A percentile compares a stretch with the other conserved stretches of the same genome.
Conservation (phyloP, 1,140 invertebrate genomes). For the Trissolcus basalis region DNA sequence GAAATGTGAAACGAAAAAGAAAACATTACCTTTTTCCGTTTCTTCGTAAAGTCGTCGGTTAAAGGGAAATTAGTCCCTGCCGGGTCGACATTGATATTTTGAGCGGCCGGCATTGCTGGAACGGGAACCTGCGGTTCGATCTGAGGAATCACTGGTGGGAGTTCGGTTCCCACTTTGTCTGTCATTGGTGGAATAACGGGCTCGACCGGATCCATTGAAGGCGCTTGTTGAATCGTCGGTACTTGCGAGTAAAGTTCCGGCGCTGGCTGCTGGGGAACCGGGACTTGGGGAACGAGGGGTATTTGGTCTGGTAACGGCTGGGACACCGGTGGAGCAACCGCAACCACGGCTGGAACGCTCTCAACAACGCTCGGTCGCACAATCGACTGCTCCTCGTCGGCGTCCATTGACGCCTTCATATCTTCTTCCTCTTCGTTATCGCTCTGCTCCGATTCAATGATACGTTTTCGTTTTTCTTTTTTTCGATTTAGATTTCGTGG, state of each 20-base stretch:
- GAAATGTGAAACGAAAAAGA: not conserved
- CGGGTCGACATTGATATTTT: not conserved
- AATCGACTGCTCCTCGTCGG: slow-evolving; percentile 21
- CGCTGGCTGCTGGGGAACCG: not conserved
- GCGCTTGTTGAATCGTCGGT: not conserved
- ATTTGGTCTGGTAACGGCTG: not conserved
- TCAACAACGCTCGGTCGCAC: slow-evolving; percentile 12
- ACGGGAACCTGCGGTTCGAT: too few relatives aligned
- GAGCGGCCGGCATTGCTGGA: not conserved
- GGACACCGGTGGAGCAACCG: not conserved
- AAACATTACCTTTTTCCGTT: slow-evolving; percentile 67
- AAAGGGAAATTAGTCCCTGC: not conserved
- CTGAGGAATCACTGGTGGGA: too few relatives aligned
- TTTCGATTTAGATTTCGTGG: slow-evolving; percentile 72
- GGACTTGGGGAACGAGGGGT: not conserved
- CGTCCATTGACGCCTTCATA: slow-evolving; percentile 27
- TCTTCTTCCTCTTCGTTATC: slow-evolving; percentile 71
- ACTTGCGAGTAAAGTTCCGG: not conserved
- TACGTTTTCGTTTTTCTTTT: slow-evolving; percentile 76
- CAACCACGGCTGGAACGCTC: not conserved
- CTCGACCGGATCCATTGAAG: not conserved
- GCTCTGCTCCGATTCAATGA: slow-evolving; percentile 74
- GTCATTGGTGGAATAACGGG: too few relatives aligned
- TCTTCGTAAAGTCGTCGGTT: slow-evolving; percentile 61
- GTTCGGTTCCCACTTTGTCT: too few relatives aligned